Evolutionary conservation across 1,140 invertebrate genomes (phyloP).

Genomic region (Drosophila elegans): DNA sequence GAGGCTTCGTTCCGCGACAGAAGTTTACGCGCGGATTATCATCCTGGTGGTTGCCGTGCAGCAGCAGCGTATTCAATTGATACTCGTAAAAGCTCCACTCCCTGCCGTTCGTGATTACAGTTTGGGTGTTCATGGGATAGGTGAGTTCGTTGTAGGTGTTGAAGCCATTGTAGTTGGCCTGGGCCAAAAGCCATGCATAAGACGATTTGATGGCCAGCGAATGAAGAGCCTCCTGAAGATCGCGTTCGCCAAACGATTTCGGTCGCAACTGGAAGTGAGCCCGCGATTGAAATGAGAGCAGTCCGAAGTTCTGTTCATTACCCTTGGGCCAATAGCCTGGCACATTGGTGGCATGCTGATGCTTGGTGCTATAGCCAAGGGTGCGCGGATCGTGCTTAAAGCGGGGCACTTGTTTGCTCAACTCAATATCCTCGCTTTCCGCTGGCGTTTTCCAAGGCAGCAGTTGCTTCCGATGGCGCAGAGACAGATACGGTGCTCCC

Average conservation of each 20-base stretch:
- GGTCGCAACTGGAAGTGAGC: constrained; percentile 86
- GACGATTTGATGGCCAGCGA: constrained; percentile 90
- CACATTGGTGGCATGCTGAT: constrained; percentile 89
- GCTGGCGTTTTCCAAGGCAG: constrained; percentile 86
- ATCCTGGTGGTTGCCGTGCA: constrained; percentile 87
- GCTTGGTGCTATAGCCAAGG: constrained; percentile 86
- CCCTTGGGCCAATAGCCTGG: constrained; percentile 92
- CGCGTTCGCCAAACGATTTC: constrained; percentile 84
- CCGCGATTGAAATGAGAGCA: constrained; percentile 90
- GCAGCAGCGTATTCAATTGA: constrained; percentile 93
- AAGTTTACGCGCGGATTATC: constrained; percentile 91
- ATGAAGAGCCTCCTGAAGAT: constrained; percentile 88
- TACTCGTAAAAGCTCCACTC: constrained; percentile 93
- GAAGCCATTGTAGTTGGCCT: constrained; percentile 95
- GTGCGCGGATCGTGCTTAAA: constrained; percentile 86
- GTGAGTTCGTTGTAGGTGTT: constrained; percentile 94
- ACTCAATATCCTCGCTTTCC: constrained; percentile 85
- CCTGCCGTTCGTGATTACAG: constrained; percentile 93
- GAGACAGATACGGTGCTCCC: constrained; percentile 87
- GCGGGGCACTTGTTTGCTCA: constrained; percentile 85
- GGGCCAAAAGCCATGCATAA: constrained; percentile 91
- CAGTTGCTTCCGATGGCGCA: constrained; percentile 88
- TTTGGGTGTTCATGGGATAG: constrained; percentile 94
- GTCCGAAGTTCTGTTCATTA: constrained; percentile 90
- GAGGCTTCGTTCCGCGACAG: constrained; percentile 90